These are phyloP conservation scores for Sebastes ruberrimus DNA, from an alignment of 2,797 vertebrate genomes.

Conservation along the genomic window DNA sequence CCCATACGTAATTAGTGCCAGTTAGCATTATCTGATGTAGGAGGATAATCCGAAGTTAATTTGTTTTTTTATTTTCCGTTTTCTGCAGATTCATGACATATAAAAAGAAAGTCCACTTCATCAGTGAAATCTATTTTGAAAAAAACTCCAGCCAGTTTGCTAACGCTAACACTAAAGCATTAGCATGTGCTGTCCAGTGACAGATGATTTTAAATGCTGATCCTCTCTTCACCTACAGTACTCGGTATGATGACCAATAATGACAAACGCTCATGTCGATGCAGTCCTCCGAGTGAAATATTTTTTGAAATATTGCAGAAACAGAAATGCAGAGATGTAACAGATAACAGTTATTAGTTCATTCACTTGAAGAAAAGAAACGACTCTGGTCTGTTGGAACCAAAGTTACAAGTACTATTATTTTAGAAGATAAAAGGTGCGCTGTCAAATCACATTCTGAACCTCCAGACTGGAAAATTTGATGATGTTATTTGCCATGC, in stretches of 20 bases:
- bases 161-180: neutral
- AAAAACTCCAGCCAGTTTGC: neutral
- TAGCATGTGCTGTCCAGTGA: neutral
- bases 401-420: constrained; percentile 22
- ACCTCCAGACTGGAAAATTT: constrained; percentile 36
- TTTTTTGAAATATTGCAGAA: constrained; percentile 26
- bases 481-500: constrained; percentile 68
- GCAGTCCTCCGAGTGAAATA: constrained; percentile 23
- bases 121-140: neutral
- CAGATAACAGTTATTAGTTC: constrained; percentile 18
- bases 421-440: constrained; percentile 41
- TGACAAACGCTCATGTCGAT: constrained; percentile 21
- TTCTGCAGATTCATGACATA: neutral
- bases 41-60: neutral
- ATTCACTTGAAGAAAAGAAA: constrained; percentile 23
- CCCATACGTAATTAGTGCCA: neutral
- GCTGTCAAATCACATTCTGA: constrained; percentile 45
- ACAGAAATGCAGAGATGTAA: constrained; percentile 37
- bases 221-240: neutral
- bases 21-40: neutral
- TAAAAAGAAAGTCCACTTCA: neutral
- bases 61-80: neutral
- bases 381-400: constrained; percentile 14
- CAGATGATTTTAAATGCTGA: neutral
- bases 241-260: neutral